Percentiles rank a stretch among this genome's conserved stretches.
These are phyloP conservation scores for Arrhamphus sclerolepis DNA, from an alignment of 2,797 vertebrate genomes.

Conservation along the genomic window DNA sequence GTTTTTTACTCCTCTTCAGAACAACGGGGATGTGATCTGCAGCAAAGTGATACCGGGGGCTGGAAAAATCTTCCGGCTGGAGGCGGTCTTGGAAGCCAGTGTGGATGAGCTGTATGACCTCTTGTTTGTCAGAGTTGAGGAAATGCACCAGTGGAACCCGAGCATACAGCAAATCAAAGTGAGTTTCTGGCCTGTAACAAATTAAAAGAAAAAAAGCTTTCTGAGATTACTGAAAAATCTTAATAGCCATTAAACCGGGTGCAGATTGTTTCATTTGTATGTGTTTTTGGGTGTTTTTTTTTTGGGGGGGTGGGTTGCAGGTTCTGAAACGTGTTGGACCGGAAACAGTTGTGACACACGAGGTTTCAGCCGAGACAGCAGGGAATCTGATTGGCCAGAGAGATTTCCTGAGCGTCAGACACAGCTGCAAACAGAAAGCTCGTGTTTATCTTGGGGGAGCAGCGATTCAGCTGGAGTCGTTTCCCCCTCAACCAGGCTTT, in stretches of 20 bases:
- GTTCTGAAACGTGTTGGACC: conserved; percentile 77
- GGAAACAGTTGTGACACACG: conserved; percentile 82
- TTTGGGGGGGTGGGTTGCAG: no score
- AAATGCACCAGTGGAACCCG: conserved; percentile 86
- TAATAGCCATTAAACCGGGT: not conserved
- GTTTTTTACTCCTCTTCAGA: conserved; percentile 55
- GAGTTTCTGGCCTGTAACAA: conserved; percentile 27
- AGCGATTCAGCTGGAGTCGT: conserved; percentile 70
- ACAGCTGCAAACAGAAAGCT: conserved; percentile 71
- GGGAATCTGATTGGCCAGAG: conserved; percentile 84
- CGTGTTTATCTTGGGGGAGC: conserved; percentile 81
- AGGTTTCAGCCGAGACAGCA: conserved; percentile 76
- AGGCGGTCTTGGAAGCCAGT: conserved; percentile 76
- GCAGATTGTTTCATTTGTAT: not conserved
- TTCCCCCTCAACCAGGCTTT: conserved; percentile 78
- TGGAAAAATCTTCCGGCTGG: conserved; percentile 82
- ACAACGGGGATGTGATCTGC: conserved; percentile 69
- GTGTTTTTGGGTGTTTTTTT: not conserved
- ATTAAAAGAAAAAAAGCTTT: no score
- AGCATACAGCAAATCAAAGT: conserved; percentile 80
- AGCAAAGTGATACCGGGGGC: conserved; percentile 75
- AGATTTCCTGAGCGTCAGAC: conserved; percentile 85
- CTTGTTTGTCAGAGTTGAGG: conserved; percentile 82
- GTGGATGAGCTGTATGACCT: conserved; percentile 75
- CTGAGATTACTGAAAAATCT: not conserved